Evolutionary conservation across 2,888 invertebrate genomes (phyloP).

Genomic region (Salticus scenicus): DNA sequence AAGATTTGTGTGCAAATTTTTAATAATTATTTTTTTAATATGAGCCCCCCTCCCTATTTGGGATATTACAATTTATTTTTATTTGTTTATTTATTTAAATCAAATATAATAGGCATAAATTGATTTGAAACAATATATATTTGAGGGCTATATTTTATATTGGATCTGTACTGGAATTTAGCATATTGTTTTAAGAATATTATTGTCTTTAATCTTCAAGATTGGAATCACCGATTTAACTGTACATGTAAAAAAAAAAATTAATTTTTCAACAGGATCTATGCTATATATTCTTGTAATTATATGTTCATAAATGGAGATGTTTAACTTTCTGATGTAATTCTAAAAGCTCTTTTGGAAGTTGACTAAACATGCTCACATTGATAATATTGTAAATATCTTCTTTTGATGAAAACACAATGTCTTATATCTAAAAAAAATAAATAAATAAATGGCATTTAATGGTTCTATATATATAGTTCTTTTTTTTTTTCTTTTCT

Average conservation of each 20-base stretch:
- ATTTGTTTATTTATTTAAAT: too few relatives aligned
- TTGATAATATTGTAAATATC: constrained; percentile 29
- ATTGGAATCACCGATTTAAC: constrained; percentile 17
- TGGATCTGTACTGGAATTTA: too few relatives aligned
- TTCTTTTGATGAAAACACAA: constrained; percentile 28
- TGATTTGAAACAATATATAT: too few relatives aligned
- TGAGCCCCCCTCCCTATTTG: too few relatives aligned
- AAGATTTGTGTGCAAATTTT: too few relatives aligned
- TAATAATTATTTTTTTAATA: too few relatives aligned
- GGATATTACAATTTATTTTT: too few relatives aligned
- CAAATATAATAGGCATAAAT: too few relatives aligned
- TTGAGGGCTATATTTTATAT: too few relatives aligned
- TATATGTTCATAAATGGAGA: constrained; percentile 37
- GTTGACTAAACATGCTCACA: constrained; percentile 35
- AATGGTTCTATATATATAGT: constrained; percentile 13
- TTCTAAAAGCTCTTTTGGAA: constrained; percentile 18
- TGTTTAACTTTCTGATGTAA: constrained; percentile 30
- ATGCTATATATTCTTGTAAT: constrained; percentile 42
- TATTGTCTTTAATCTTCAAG: too few relatives aligned
- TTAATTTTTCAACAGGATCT: constrained; percentile 24
- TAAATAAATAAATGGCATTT: constrained; percentile 45
- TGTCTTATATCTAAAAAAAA: constrained; percentile 28
- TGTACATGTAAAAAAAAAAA: constrained; percentile 14
- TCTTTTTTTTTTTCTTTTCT: not conserved
- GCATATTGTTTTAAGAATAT: too few relatives aligned